Percentiles rank a stretch among this genome's conserved stretches.
These are phyloP conservation scores for Atherinosoma microstoma DNA, from an alignment of 2,797 vertebrate species.

Conservation along the genomic window DNA sequence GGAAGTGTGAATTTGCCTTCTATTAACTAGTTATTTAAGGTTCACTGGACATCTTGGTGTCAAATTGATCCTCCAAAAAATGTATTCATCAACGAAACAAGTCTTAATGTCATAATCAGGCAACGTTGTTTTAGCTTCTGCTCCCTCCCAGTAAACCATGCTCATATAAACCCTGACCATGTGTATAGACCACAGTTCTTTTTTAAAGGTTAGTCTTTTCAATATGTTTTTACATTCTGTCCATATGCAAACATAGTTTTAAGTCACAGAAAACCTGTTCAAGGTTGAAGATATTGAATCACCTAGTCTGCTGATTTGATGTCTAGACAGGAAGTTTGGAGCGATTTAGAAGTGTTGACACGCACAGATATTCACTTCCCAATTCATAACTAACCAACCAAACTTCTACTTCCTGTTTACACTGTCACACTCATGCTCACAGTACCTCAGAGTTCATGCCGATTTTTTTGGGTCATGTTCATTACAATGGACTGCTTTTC, in stretches of 20 bases:
- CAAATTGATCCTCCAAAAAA: background rate
- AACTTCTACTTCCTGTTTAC: slow-evolving; percentile 12
- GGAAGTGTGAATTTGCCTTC: background rate
- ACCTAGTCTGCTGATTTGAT: background rate
- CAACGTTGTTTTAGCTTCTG: background rate
- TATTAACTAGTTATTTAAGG: slow-evolving; percentile 20
- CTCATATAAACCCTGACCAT: no score
- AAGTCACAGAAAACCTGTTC: background rate
- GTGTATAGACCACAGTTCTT: background rate
- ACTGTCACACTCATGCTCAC: background rate
- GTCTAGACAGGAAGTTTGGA: background rate
- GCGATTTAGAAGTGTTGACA: background rate
- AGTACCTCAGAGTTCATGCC: background rate
- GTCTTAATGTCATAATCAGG: slow-evolving; percentile 3
- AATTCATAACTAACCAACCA: slow-evolving; percentile 3
- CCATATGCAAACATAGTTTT: background rate
- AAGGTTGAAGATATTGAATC: background rate
- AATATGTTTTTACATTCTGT: background rate
- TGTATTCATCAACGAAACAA: background rate
- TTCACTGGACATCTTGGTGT: slow-evolving; percentile 11
- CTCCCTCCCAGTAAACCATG: background rate
- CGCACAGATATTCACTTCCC: background rate
- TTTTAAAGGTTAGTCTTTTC: background rate
- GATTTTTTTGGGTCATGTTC: background rate
- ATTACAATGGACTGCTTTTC: background rate